Conservation (phyloP, 1,140 invertebrate genomes). For the Cotesia glomerata region DNA sequence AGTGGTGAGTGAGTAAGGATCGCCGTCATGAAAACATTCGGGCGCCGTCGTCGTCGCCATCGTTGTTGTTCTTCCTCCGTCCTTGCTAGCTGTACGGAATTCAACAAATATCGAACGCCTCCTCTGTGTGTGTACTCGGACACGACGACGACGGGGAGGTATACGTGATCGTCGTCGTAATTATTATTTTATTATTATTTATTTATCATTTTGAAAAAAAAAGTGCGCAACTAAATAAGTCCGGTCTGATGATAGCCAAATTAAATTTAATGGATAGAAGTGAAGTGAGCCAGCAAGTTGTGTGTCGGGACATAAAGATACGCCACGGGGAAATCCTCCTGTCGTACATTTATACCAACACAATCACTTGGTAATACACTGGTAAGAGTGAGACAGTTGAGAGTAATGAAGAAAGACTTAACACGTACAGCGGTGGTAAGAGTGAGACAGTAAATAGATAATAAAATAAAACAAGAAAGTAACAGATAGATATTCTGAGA, state of each 20-base stretch:
- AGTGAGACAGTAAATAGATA: background rate
- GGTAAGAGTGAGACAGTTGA: background rate
- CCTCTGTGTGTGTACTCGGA: background rate
- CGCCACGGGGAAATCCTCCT: constrained; percentile 21
- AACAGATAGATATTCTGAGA: background rate
- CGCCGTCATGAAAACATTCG: constrained; percentile 57
- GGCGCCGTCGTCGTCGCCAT: constrained; percentile 43
- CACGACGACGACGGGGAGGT: constrained; percentile 6
- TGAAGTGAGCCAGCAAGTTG: background rate
- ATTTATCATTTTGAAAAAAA: background rate
- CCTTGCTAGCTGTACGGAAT: constrained; percentile 22
- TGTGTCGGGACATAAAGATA: constrained; percentile 1
- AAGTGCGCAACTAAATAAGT: background rate
- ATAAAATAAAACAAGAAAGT: background rate
- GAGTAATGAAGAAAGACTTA: background rate
- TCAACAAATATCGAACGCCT: constrained; percentile 30
- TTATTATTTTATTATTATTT: background rate
- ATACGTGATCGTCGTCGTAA: background rate
- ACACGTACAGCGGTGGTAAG: background rate
- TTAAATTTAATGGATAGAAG: background rate
- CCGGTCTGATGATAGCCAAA: background rate
- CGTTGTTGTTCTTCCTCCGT: constrained; percentile 35
- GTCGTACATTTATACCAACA: background rate
- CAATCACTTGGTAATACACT: background rate
- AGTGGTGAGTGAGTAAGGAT: constrained; percentile 18